Conservation (phyloP, 2,888 invertebrate species). For the Spisula subtruncata region DNA sequence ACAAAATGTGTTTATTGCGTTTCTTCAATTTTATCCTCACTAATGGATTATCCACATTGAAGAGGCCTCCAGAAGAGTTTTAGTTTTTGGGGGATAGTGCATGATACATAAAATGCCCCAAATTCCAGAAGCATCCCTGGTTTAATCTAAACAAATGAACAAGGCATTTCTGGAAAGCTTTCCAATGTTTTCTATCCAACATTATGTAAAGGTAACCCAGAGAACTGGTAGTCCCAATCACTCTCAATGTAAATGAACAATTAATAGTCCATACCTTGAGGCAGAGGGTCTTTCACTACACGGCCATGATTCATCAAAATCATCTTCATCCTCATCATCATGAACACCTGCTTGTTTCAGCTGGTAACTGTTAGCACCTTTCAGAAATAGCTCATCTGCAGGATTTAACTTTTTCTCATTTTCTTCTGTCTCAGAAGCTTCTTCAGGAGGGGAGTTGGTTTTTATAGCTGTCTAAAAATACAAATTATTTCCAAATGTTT, state of each 20-base stretch:
- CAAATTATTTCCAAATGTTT: background rate
- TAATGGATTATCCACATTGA: too few species aligned
- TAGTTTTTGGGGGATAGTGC: too few species aligned
- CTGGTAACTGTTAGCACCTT: conserved; percentile 72
- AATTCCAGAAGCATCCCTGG: too few species aligned
- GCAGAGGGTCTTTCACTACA: conserved; percentile 82
- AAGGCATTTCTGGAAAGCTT: too few species aligned
- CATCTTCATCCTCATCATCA: conserved; percentile 65
- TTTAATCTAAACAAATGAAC: too few species aligned
- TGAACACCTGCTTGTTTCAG: conserved; percentile 47
- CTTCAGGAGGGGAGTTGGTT: conserved; percentile 14
- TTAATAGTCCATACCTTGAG: conserved; percentile 72
- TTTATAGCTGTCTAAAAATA: conserved; percentile 41
- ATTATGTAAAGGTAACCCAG: too few species aligned
- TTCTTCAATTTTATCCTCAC: too few species aligned
- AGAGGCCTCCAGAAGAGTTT: too few species aligned
- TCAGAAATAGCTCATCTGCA: conserved; percentile 76
- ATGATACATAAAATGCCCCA: too few species aligned
- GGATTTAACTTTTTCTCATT: conserved; percentile 58
- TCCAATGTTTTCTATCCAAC: too few species aligned
- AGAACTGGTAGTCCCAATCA: too few species aligned
- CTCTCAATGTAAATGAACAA: background rate
- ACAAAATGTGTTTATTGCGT: background rate
- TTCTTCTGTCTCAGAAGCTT: background rate
- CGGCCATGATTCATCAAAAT: conserved; percentile 85